phyloP scores from a whole-genome alignment of 2,113 vertebrate genomes.

The Hucho hucho region DNA sequence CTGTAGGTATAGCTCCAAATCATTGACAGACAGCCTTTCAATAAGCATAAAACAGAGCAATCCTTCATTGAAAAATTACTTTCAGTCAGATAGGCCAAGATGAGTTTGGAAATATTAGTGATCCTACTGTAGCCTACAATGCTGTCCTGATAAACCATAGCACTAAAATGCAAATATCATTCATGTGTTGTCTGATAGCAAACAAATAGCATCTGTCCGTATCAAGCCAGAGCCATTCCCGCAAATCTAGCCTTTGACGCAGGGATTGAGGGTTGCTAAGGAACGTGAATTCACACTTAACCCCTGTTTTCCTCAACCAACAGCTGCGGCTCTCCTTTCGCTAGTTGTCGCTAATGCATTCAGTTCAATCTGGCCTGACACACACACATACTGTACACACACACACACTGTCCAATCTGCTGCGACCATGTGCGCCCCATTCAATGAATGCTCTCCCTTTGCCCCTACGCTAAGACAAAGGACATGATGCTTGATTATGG shows the following conservation, averaged over 20 bases:
- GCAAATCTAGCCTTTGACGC: slow-evolving; percentile 53
- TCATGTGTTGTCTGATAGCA: slow-evolving; percentile 26
- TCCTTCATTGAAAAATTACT: no score
- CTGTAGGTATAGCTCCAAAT: not conserved
- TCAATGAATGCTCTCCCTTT: slow-evolving; percentile 51
- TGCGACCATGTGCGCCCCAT: slow-evolving; percentile 52
- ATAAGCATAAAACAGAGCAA: not conserved
- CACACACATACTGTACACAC: slow-evolving; percentile 27
- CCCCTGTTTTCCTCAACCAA: slow-evolving; percentile 49
- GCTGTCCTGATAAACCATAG: no score
- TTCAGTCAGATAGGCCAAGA: no score
- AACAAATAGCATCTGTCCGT: slow-evolving; percentile 57
- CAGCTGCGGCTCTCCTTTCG: slow-evolving; percentile 65
- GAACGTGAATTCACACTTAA: slow-evolving; percentile 73
- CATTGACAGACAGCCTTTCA: not conserved
- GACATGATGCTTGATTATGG: slow-evolving; percentile 26
- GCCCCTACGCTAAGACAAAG: slow-evolving; percentile 57
- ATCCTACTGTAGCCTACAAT: no score
- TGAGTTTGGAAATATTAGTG: no score
- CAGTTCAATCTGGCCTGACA: slow-evolving; percentile 45
- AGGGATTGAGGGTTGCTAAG: slow-evolving; percentile 67
- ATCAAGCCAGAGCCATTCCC: slow-evolving; percentile 9
- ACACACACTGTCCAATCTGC: slow-evolving; percentile 49
- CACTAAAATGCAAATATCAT: slow-evolving; percentile 34
- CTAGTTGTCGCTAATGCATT: slow-evolving; percentile 58